Evolutionary conservation across 1,140 invertebrate species (phyloP).

Genomic region (Wasmannia auropunctata): DNA sequence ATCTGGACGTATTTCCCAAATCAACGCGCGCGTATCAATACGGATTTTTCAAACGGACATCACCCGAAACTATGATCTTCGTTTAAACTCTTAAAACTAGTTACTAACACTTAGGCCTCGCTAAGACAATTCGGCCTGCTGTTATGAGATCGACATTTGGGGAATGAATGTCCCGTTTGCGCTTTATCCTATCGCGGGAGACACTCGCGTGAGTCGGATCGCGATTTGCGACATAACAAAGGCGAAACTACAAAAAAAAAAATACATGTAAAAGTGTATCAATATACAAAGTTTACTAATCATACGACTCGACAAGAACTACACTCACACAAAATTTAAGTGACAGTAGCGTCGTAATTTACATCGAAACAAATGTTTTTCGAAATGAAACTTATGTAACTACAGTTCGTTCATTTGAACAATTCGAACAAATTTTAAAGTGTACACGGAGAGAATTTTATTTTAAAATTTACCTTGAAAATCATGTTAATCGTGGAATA

Average conservation of each 20-base stretch:
- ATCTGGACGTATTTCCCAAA: slow-evolving; percentile 35
- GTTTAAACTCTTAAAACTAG: slow-evolving; percentile 48
- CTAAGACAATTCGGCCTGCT: slow-evolving; percentile 60
- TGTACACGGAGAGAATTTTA: no score
- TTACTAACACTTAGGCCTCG: slow-evolving; percentile 69
- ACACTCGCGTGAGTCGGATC: slow-evolving; percentile 2
- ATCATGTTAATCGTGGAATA: no score
- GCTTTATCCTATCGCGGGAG: background rate
- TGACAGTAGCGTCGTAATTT: slow-evolving; percentile 3
- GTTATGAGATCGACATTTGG: slow-evolving; percentile 24
- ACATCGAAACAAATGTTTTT: background rate
- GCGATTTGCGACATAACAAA: background rate
- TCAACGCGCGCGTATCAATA: slow-evolving; percentile 29
- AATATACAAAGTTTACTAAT: slow-evolving; percentile 13
- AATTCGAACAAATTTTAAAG: slow-evolving; percentile 10
- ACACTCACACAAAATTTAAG: background rate
- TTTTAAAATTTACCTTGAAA: no score
- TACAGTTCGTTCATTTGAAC: slow-evolving; percentile 8
- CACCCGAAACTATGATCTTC: slow-evolving; percentile 30
- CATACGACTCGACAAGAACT: background rate
- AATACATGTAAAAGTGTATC: slow-evolving; percentile 24
- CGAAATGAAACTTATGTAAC: background rate
- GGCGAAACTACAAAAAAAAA: slow-evolving; percentile 11
- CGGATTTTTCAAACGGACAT: slow-evolving; percentile 39
- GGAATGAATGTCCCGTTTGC: slow-evolving; percentile 2